Evolutionary conservation across 2,797 vertebrate genomes (phyloP).

Genomic region (Ficedula albicollis): DNA sequence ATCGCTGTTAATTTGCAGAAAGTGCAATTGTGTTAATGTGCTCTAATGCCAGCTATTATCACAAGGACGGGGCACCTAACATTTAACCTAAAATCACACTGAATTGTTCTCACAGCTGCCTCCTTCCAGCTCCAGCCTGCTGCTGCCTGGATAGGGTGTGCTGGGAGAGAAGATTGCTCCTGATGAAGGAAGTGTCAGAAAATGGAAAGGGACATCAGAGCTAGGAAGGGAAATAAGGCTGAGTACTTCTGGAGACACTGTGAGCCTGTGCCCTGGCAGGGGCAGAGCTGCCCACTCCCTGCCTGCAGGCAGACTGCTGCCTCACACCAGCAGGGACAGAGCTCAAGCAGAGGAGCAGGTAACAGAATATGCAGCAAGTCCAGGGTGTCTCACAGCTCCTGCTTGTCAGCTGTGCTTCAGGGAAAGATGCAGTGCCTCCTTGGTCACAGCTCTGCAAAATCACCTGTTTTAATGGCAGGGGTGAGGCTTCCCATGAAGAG

Average conservation of each 20-base stretch:
- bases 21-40: constrained; percentile 28
- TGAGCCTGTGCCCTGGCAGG: not conserved
- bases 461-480: not conserved
- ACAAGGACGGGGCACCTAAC: not conserved
- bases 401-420: not conserved
- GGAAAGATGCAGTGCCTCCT: not conserved
- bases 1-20: not conserved
- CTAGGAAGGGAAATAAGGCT: not conserved
- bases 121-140: not conserved
- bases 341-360: not conserved
- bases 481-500: not conserved
- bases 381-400: not conserved
- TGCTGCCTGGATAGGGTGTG: not conserved
- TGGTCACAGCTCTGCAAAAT: not conserved
- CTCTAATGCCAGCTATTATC: constrained; percentile 12
- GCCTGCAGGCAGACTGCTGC: not conserved
- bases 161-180: rapidly evolving
- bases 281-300: not conserved
- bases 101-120: not conserved
- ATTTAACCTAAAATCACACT: not conserved
- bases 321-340: not conserved
- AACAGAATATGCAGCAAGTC: not conserved
- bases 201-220: not conserved
- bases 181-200: rapidly evolving
- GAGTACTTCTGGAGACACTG: not conserved